These are phyloP conservation scores for Marisa cornuarietis DNA, from an alignment of 1,140 invertebrate species.

Conservation along the genomic window DNA sequence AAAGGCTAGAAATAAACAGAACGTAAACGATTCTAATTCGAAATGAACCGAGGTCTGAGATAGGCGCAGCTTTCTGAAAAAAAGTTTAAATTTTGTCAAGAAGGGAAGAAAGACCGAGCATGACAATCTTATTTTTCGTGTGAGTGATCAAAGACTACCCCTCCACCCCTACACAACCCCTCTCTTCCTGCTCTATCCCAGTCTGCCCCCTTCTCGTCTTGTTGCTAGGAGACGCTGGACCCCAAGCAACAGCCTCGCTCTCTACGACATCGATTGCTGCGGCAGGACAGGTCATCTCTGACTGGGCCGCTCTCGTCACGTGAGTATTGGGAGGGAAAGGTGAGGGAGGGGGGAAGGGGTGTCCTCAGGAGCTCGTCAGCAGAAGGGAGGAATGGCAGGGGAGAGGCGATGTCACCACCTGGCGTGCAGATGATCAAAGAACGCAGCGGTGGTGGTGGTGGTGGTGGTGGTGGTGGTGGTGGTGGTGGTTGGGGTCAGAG, in stretches of 20 bases:
- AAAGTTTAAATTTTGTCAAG: background rate
- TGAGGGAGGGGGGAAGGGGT: background rate
- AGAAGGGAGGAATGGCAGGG: background rate
- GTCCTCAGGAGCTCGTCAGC: background rate
- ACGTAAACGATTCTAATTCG: background rate
- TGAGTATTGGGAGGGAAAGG: background rate
- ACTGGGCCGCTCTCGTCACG: background rate
- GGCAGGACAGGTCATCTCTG: background rate
- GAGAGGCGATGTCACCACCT: background rate
- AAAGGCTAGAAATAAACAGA: background rate
- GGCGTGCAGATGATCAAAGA: background rate
- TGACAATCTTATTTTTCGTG: background rate
- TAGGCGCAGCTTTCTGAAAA: background rate
- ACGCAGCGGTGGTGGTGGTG: background rate
- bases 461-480: constrained; percentile 8
- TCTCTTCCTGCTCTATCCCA: no score
- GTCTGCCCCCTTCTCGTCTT: no score
- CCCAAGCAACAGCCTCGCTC: background rate
- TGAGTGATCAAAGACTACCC: background rate
- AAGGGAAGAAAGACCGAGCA: background rate
- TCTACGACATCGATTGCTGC: background rate
- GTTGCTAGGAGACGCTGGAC: no score
- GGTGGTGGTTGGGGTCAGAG: background rate
- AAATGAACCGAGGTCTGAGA: background rate
- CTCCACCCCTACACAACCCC: no score